A percentile compares a stretch with the other conserved stretches of the same genome.
phyloP scores from a whole-genome alignment of 2,888 invertebrate genomes.

The Drosophila mimetica region DNA sequence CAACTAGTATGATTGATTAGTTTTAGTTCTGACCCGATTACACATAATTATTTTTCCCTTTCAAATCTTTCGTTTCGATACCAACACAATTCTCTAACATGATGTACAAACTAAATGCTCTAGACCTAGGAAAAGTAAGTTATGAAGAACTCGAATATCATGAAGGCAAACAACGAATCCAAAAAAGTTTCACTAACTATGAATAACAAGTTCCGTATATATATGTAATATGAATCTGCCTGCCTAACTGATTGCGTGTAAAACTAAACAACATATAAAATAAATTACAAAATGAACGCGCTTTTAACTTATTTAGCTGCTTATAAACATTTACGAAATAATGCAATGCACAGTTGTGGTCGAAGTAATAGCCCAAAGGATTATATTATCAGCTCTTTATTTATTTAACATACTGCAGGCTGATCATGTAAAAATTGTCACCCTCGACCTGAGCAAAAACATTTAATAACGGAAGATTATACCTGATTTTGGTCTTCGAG shows the following conservation, averaged over 20 bases:
- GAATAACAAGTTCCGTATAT: constrained; percentile 42
- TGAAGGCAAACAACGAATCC: constrained; percentile 24
- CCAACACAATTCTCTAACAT: constrained; percentile 36
- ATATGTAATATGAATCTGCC: constrained; percentile 24
- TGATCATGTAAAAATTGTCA: neutral
- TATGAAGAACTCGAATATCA: constrained; percentile 30
- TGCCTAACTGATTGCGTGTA: constrained; percentile 24
- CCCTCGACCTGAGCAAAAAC: constrained; percentile 2
- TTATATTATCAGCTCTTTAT: neutral
- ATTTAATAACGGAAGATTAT: neutral
- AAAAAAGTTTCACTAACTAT: constrained; percentile 48
- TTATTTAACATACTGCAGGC: neutral
- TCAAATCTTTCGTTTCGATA: constrained; percentile 12
- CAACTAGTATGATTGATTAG: constrained; percentile 51
- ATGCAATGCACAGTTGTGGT: constrained; percentile 32
- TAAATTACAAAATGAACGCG: constrained; percentile 60
- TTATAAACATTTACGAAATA: constrained; percentile 47
- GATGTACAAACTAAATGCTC: constrained; percentile 36
- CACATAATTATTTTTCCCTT: constrained; percentile 10
- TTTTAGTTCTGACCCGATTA: constrained; percentile 37
- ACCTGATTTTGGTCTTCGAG: neutral
- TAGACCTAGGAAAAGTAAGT: constrained; percentile 30
- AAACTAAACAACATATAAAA: constrained; percentile 59
- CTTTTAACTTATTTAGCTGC: constrained; percentile 20
- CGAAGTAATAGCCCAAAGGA: constrained; percentile 2